These are phyloP conservation scores for Osmerus eperlanus DNA, from an alignment of 2,113 vertebrate species.

Conservation along the genomic window DNA sequence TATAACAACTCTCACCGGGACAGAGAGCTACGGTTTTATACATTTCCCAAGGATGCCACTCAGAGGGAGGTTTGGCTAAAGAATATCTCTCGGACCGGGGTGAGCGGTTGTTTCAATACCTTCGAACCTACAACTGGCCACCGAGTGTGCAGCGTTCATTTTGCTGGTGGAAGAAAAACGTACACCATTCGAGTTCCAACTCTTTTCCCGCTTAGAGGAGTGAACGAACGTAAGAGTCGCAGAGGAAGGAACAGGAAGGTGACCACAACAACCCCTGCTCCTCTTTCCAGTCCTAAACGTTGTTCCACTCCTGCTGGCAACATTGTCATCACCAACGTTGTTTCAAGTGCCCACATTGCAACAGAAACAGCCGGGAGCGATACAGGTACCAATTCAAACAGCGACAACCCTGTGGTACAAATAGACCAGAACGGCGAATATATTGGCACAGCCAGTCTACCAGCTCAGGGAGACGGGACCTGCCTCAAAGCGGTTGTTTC, in stretches of 20 bases:
- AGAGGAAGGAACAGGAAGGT: conserved; percentile 69
- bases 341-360: conserved; percentile 43
- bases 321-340: conserved; percentile 57
- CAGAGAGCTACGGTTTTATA: conserved; percentile 94
- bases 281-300: conserved; percentile 32
- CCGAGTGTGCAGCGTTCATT: conserved; percentile 94
- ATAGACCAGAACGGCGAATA: conserved; percentile 76
- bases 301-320: conserved; percentile 38
- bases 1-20: conserved; percentile 97
- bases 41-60: conserved; percentile 91
- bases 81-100: conserved; percentile 94
- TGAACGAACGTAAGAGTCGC: conserved; percentile 86
- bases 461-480: conserved; percentile 65
- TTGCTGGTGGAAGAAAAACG: conserved; percentile 92
- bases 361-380: conserved; percentile 62
- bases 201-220: conserved; percentile 88
- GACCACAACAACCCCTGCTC: conserved; percentile 43
- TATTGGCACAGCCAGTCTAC: conserved; percentile 80
- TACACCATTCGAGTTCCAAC: conserved; percentile 93
- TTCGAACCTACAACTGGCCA: conserved; percentile 96
- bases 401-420: conserved; percentile 70
- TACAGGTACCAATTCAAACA: conserved; percentile 58
- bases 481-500: conserved; percentile 43
- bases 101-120: conserved; percentile 95
- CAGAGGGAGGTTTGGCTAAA: conserved; percentile 91